phyloP scores from a whole-genome alignment of 2,888 invertebrate species.

The Cataglyphis altisquamis region DNA sequence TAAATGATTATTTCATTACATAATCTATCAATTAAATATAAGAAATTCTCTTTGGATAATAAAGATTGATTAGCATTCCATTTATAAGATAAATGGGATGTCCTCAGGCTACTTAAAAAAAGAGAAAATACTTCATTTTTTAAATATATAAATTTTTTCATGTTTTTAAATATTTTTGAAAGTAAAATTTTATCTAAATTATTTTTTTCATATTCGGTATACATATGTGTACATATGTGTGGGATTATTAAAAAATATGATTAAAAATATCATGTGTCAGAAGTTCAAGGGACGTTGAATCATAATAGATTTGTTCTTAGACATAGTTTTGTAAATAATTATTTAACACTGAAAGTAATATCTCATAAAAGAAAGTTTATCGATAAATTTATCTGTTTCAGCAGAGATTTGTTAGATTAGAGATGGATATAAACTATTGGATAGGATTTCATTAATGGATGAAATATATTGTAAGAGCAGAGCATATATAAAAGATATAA shows the following conservation, averaged over 20 bases:
- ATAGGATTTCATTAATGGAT: background rate
- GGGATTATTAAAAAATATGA: background rate
- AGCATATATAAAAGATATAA: slow-evolving; percentile 27
- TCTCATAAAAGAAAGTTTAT: background rate
- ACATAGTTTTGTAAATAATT: slow-evolving; percentile 31
- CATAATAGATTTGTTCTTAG: background rate
- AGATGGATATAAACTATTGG: background rate
- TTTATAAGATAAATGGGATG: background rate
- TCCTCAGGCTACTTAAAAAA: background rate
- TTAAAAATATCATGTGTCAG: background rate
- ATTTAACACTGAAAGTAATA: background rate
- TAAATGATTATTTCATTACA: slow-evolving; percentile 21
- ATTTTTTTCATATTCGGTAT: slow-evolving; percentile 1
- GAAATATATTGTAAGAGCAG: slow-evolving; percentile 1
- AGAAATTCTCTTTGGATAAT: background rate
- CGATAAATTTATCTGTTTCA: slow-evolving; percentile 7
- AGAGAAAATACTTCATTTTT: background rate
- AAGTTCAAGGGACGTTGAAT: background rate
- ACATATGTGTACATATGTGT: background rate
- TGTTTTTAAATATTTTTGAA: background rate
- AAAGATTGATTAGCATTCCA: background rate
- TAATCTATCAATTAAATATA: slow-evolving; percentile 7
- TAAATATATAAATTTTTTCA: background rate
- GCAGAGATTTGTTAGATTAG: background rate
- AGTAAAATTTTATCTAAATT: background rate